A percentile compares a stretch with the other conserved stretches of the same genome.
Conservation (phyloP, 1,140 invertebrate species). For the Medauroidea extradentata region DNA sequence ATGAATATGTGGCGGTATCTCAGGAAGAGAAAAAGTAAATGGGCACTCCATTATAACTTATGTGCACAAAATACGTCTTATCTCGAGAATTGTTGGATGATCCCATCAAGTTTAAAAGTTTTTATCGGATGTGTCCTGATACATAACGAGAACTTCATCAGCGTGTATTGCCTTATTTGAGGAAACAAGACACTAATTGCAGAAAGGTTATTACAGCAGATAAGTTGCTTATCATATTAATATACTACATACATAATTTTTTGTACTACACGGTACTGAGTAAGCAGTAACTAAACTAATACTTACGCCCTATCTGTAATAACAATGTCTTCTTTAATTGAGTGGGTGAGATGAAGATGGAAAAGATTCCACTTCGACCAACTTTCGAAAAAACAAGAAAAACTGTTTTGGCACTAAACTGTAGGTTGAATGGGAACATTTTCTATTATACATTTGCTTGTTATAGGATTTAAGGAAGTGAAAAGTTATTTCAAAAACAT, state of each 20-base stretch:
- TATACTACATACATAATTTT: not conserved
- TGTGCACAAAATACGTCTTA: conserved; percentile 2
- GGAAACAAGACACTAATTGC: conserved; percentile 1
- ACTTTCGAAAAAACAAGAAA: too few relatives aligned
- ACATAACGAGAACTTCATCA: not conserved
- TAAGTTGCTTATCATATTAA: not conserved
- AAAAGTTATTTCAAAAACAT: too few relatives aligned
- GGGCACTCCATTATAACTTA: not conserved
- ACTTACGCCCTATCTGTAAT: not conserved
- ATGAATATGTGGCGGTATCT: not conserved
- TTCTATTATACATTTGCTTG: too few relatives aligned
- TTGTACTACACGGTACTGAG: not conserved
- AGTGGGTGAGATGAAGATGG: too few relatives aligned
- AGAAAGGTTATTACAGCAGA: conserved; percentile 1
- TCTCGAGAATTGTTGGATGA: not conserved
- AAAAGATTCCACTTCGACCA: too few relatives aligned
- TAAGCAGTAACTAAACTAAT: not conserved
- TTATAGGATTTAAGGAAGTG: too few relatives aligned
- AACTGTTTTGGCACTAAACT: too few relatives aligned
- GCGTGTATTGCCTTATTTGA: not conserved
- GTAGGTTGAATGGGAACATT: too few relatives aligned
- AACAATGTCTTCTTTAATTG: too few relatives aligned
- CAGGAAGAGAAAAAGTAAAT: not conserved
- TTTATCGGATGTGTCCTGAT: conserved; percentile 2
- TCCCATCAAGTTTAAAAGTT: conserved; percentile 1